These are phyloP conservation scores for Caenorhabditis sp. DNA, from an alignment of 2,888 invertebrate species.

Conservation along the genomic window DNA sequence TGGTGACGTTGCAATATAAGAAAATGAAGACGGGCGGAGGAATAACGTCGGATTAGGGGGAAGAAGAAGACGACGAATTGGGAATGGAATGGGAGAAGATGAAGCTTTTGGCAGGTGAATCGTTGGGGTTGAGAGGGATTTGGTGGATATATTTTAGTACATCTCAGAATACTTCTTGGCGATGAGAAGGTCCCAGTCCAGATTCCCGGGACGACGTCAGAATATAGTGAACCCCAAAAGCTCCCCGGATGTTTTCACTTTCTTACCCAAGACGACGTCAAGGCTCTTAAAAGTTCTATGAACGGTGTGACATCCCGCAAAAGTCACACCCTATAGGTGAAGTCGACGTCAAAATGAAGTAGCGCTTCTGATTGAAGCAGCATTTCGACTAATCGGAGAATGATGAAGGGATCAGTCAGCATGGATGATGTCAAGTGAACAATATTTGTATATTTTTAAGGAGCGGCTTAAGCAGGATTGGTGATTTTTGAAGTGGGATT, in stretches of 20 bases:
- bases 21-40: neutral
- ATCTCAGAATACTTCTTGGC: no score
- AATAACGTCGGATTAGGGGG: constrained; percentile 14
- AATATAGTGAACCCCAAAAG: neutral
- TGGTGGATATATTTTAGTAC: neutral
- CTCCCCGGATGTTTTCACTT: neutral
- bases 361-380: neutral
- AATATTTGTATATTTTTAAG: no score
- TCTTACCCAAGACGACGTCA: neutral
- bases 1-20: constrained; percentile 27
- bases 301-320: neutral
- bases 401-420: neutral
- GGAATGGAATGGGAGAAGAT: neutral
- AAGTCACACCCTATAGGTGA: neutral
- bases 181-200: neutral
- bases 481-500: no score
- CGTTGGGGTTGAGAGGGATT: neutral
- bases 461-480: no score
- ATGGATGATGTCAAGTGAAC: neutral
- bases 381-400: neutral
- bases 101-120: constrained; percentile 10
- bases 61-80: constrained; percentile 16
- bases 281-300: neutral
- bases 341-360: neutral
- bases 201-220: neutral